These are phyloP conservation scores for Pseudonaja textilis DNA, from an alignment of 2,113 vertebrate species.

Conservation along the genomic window DNA sequence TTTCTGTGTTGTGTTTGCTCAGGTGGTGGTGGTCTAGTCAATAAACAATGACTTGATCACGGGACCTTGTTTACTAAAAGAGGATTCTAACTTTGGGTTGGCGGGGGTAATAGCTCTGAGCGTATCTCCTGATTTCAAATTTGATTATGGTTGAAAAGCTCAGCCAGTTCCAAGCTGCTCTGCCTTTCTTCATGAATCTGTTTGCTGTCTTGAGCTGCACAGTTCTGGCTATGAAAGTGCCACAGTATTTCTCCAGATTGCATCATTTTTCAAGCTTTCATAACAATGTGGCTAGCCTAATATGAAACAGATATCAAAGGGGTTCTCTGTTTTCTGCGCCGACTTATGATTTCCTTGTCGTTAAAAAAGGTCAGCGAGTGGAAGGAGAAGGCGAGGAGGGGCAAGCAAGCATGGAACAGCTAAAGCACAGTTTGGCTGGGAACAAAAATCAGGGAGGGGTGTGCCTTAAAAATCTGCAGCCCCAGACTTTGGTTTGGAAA, in stretches of 20 bases:
- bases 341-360: constrained; percentile 52
- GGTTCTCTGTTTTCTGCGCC: constrained; percentile 49
- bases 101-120: constrained; percentile 10
- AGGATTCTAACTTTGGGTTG: neutral
- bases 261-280: constrained; percentile 61
- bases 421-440: neutral
- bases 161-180: neutral
- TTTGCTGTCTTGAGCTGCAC: constrained; percentile 9
- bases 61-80: neutral
- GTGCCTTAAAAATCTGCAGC: constrained; percentile 18
- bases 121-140: constrained; percentile 7
- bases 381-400: constrained; percentile 12
- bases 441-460: neutral
- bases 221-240: constrained; percentile 20
- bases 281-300: constrained; percentile 50
- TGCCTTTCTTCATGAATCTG: constrained; percentile 38
- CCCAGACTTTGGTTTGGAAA: constrained; percentile 63
- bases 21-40: neutral
- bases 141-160: constrained; percentile 19
- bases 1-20: neutral
- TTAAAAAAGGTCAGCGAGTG: constrained; percentile 48
- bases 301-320: constrained; percentile 60
- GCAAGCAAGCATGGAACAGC: constrained; percentile 37
- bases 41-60: neutral
- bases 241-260: constrained; percentile 61